Base-by-base conservation (phyloP, 2,888 invertebrate species). In the Polia nebulosa region DNA sequence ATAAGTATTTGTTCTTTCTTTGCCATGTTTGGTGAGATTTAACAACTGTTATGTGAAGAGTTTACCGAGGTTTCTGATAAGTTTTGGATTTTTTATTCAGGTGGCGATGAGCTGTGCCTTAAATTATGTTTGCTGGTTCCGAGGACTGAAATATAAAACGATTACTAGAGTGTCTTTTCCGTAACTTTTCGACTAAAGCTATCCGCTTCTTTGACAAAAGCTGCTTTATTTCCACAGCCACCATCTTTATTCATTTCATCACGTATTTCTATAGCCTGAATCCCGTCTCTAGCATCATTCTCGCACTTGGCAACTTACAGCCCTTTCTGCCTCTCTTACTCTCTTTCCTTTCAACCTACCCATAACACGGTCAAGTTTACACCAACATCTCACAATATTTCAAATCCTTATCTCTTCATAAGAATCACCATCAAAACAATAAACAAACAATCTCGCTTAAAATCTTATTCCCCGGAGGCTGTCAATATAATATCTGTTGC, bases 401-500 rank as follows among this genome's bases (percentile, higher is more conserved):
- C 3, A 52, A 47, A 49, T 27, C 15, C 7, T 53, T 34, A 53
- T 53, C 52, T 34, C 15, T 34, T 53, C 15, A 5, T 32, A 44
- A 25, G 57, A 15, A 45, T 32, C 20, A 9, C 29, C 44, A 45
- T 22, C 27, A 36, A 36, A 51, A 60, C 34, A 64, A 70, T 59
- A 63, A 59, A 59, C n/a, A 60, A 56, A 64, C 22, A 51, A 59
- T 72, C 44, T 15, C 8, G 36, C 22, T 27, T 25, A 25, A 49
- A 52, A 57, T 64, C 59, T 57, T 47, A 11, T 55, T 52, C 49
- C 36, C 75, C 73, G 65, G 75, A 74, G 75, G 80, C 76, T 72
- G 78, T 80, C 78, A 70, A 73, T 78, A 67, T 70, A 76, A 82
- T 80, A 74, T 69, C 49, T 36, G 78, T 86, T 86, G 85, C 83